Conservation (phyloP, 2,888 invertebrate genomes). For the Chrysomela aeneicollis region DNA sequence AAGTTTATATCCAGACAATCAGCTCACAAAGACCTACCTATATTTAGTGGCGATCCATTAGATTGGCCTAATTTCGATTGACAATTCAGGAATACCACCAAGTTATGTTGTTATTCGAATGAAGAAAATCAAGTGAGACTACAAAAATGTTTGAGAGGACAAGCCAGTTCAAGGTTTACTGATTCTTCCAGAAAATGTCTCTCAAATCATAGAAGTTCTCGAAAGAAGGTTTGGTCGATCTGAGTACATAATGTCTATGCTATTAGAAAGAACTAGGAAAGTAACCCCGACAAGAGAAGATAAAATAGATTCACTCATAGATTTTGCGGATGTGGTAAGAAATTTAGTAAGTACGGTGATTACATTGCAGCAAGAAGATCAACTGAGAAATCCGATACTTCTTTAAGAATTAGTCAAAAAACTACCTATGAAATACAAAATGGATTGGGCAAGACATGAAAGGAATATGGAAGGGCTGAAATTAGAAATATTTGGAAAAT, state of each 20-base stretch:
- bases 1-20: slow-evolving; percentile 10
- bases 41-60: slow-evolving; percentile 3
- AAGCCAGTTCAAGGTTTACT: neutral
- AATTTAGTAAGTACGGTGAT: neutral
- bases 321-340: neutral
- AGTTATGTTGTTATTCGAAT: slow-evolving; percentile 7
- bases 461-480: neutral
- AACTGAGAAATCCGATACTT: neutral
- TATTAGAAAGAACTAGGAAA: slow-evolving; percentile 8
- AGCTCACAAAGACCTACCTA: slow-evolving; percentile 1
- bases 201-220: neutral
- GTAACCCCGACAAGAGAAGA: neutral
- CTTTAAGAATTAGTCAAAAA: neutral
- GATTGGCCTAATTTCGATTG: slow-evolving; percentile 10
- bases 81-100: slow-evolving; percentile 1
- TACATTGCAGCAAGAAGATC: no score
- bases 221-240: neutral
- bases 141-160: neutral
- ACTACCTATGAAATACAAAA: neutral
- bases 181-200: neutral
- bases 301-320: neutral
- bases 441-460: neutral
- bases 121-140: slow-evolving; percentile 5
- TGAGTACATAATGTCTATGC: slow-evolving; percentile 7
- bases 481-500: slow-evolving; percentile 2